Evolutionary conservation across 2,113 vertebrate species (phyloP), one percentile per base, ranked within the genome.

Genomic region (Sminthopsis crassicaudata): DNA sequence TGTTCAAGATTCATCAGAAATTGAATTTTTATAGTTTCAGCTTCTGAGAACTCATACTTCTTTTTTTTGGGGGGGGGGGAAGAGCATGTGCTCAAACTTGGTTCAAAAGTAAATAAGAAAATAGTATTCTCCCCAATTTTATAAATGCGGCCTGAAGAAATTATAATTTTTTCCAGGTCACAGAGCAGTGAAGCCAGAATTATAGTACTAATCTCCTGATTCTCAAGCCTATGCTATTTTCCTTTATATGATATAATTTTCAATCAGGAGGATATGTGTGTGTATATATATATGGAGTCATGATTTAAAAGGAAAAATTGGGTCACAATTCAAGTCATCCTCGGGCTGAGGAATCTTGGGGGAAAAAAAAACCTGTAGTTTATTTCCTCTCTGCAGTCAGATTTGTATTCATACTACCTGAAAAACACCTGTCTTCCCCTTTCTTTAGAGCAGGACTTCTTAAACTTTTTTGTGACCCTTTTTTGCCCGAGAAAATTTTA

Each of bases 171-270:
- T 84, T 84, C 67, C 42, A 84, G 67, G 46, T 30, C 9, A 51
- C 10, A 46, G 46, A 51, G 2, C 46, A 50, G 89, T 24, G 8
- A 14, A 90, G 48, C 25, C 30, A 51, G 89, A 51, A 26, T 51
- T 51, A 30, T 42, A 27, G 25, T 14, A 90, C 46, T 50, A 51
- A 42, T 26, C 10, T 51, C 27, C 14, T 9, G 14, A 50, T 46
- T 90, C 10, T 8, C 46, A 90, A 48, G 9, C 48, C 89, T 23
- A 26, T 90, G 46, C 25, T 50, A 2, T 90, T 90, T 90, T 90
- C 25, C 9, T 51, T 51, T 90, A 92, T 88, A 51, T n/a, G 89
- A 51, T 92, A 90, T 84, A 42, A 84, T 92, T 96, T 94, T 94
- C 46, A 57, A 55, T 55, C 92, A 50, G 93, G 84, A 91, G 53